Percentiles rank a stretch among this genome's conserved stretches.
Conservation (phyloP, 92 coral and sea anemone species). For the Palythoa grandis region DNA sequence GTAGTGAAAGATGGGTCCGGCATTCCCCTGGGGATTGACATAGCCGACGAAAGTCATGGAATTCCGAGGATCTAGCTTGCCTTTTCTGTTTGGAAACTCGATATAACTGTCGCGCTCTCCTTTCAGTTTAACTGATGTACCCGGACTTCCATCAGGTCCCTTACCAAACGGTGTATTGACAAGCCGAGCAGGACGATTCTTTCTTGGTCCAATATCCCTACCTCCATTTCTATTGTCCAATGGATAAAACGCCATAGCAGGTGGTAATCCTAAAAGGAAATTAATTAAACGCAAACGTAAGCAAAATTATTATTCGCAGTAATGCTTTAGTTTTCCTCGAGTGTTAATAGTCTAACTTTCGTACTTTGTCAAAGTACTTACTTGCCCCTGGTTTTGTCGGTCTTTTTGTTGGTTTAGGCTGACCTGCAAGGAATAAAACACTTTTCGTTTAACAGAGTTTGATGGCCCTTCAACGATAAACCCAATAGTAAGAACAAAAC, state of each 20-base stretch:
- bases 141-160: constrained; percentile 73
- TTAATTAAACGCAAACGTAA: too few species aligned
- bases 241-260: constrained; percentile 81
- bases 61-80: constrained; percentile 57
- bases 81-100: constrained; percentile 77
- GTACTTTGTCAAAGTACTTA: not conserved
- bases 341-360: not conserved
- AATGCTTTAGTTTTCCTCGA: not conserved
- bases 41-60: constrained; percentile 72
- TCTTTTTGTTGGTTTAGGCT: constrained; percentile 33
- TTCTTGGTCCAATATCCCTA: constrained; percentile 68
- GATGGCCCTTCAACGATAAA: not conserved
- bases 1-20: constrained; percentile 88
- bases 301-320: too few species aligned
- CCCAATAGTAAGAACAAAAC: not conserved
- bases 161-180: constrained; percentile 45
- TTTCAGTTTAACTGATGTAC: constrained; percentile 63
- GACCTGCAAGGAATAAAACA: not conserved
- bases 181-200: constrained; percentile 62
- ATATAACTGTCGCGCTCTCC: constrained; percentile 75
- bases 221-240: constrained; percentile 51
- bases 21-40: constrained; percentile 60
- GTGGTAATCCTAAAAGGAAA: constrained; percentile 56
- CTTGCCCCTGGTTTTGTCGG: constrained; percentile 35
- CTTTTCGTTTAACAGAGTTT: not conserved